Percentiles rank a stretch among this genome's conserved stretches.
Evolutionary conservation across 2,797 vertebrate species (phyloP).

Genomic region (Tenualosa thibaudeaui): DNA sequence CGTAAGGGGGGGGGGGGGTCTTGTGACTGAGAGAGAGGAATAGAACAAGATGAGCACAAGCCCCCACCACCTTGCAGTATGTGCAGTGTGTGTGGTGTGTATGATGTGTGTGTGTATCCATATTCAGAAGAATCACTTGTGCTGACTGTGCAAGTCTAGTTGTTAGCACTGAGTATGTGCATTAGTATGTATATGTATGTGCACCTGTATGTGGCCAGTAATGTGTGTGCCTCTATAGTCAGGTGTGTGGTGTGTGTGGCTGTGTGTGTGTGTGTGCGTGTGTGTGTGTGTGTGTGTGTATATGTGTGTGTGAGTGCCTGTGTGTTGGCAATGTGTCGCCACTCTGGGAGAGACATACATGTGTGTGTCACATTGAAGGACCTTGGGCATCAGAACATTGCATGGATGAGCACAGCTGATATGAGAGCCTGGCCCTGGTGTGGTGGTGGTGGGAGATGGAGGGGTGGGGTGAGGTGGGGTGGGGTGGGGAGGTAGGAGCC

Average conservation of each 20-base stretch:
- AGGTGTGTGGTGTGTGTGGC: background rate
- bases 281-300: background rate
- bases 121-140: no score
- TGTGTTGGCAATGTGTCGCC: background rate
- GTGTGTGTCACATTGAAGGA: constrained; percentile 75
- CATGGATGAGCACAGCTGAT: constrained; percentile 66
- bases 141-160: no score
- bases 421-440: constrained; percentile 37
- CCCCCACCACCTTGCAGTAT: no score
- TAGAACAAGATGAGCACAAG: background rate
- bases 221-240: background rate
- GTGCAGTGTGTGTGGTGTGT: no score
- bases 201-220: background rate
- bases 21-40: background rate
- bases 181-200: background rate
- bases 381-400: constrained; percentile 70
- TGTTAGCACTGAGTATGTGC: background rate
- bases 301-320: background rate
- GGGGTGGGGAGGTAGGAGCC: background rate
- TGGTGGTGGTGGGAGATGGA: background rate
- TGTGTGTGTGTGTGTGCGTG: background rate
- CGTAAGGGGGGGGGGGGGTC: background rate
- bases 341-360: constrained; percentile 31
- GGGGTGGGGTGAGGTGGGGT: background rate
- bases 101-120: background rate